Conservation (phyloP, 2,888 invertebrate genomes). For the Eupithecia dodoneata region DNA sequence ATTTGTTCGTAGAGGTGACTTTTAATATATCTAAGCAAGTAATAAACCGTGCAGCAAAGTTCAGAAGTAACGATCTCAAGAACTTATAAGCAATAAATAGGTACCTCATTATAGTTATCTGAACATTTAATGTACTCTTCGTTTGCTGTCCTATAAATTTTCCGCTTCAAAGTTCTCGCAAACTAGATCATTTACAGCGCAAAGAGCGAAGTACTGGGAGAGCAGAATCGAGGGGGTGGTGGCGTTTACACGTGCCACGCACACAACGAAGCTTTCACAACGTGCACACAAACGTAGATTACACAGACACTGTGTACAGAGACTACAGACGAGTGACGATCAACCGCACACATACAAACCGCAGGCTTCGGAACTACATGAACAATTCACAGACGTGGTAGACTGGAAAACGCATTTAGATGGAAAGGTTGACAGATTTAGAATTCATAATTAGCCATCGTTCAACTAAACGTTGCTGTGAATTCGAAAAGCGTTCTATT, state of each 20-base stretch:
- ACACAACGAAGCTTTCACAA: constrained; percentile 53
- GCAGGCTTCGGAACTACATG: constrained; percentile 51
- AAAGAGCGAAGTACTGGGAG: constrained; percentile 63
- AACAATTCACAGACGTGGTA: constrained; percentile 65
- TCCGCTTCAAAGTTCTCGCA: constrained; percentile 70
- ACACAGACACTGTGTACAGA: constrained; percentile 35
- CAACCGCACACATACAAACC: constrained; percentile 22
- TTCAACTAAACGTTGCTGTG: constrained; percentile 6
- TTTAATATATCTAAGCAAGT: not conserved
- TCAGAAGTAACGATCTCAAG: not conserved
- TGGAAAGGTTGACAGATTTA: constrained; percentile 69
- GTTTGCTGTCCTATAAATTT: constrained; percentile 68
- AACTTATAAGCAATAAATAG: constrained; percentile 25
- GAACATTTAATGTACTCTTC: constrained; percentile 50
- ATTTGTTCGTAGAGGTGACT: not conserved
- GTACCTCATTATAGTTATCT: constrained; percentile 39
- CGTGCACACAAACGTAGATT: constrained; percentile 21
- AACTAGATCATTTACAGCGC: constrained; percentile 75
- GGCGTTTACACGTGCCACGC: constrained; percentile 68
- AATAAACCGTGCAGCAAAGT: not conserved
- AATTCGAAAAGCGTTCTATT: not conserved
- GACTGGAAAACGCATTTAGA: constrained; percentile 73
- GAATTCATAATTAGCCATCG: constrained; percentile 35
- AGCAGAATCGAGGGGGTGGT: constrained; percentile 53
- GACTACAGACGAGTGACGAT: constrained; percentile 14